Percentiles rank a stretch among this genome's conserved stretches.
Conservation (phyloP, 2,797 vertebrate genomes). For the Micrastur ruficollis region DNA sequence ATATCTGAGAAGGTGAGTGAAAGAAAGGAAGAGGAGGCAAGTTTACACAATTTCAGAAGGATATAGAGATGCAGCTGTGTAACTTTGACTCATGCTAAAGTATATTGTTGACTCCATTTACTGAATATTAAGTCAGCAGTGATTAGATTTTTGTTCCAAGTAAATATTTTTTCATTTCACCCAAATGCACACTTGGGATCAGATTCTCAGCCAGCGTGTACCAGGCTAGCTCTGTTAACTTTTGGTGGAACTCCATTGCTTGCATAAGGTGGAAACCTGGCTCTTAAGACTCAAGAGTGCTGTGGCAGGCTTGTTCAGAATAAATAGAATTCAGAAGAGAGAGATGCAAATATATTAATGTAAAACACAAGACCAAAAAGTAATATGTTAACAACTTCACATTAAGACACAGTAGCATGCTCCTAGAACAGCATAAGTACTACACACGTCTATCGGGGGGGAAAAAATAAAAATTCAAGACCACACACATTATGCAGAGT, state of each 20-base stretch:
- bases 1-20: neutral
- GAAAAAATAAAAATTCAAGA: too few relatives aligned
- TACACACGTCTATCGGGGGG: neutral
- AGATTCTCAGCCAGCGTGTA: neutral
- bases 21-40: neutral
- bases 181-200: neutral
- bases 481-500: too few relatives aligned
- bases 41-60: neutral
- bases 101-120: neutral
- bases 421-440: neutral
- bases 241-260: neutral
- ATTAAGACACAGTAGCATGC: neutral
- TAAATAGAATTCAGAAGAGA: neutral
- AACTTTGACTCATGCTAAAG: neutral
- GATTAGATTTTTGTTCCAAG: neutral
- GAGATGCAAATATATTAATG: neutral
- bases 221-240: neutral
- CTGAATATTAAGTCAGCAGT: neutral
- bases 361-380: neutral
- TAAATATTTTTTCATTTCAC: neutral
- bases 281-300: neutral
- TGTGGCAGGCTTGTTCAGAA: neutral
- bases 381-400: neutral
- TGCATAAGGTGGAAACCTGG: neutral
- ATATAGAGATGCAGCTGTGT: neutral